Evolutionary conservation across 2,888 invertebrate genomes (phyloP).

Genomic region (Salticus scenicus): DNA sequence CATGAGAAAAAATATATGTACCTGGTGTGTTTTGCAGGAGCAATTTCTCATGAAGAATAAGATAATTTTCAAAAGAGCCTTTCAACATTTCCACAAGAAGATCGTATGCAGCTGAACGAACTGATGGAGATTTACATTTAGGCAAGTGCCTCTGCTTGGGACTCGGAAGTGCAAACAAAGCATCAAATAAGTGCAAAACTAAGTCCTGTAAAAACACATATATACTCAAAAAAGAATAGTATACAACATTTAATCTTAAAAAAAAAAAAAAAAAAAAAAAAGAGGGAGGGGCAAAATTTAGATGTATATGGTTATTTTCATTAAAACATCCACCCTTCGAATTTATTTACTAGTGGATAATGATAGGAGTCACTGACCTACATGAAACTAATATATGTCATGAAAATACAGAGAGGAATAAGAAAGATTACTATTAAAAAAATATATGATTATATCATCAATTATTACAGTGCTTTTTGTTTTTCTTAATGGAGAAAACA

Average conservation of each 20-base stretch:
- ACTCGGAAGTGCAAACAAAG: constrained; percentile 91
- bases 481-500: too few relatives aligned
- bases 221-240: background rate
- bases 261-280: background rate
- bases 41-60: constrained; percentile 87
- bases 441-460: too few relatives aligned
- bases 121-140: constrained; percentile 91
- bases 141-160: constrained; percentile 89
- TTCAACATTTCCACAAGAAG: constrained; percentile 90
- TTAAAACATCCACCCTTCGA: too few relatives aligned
- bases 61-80: constrained; percentile 89
- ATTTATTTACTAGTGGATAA: too few relatives aligned
- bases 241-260: background rate
- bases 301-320: too few relatives aligned
- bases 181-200: constrained; percentile 84
- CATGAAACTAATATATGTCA: too few relatives aligned
- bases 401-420: too few relatives aligned
- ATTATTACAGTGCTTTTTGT: too few relatives aligned
- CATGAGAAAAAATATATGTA: too few relatives aligned
- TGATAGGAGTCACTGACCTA: too few relatives aligned
- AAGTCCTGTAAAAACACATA: constrained; percentile 73
- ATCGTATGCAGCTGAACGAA: constrained; percentile 93
- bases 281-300: background rate
- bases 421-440: too few relatives aligned
- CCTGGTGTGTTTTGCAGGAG: constrained; percentile 90